A percentile compares a stretch with the other conserved stretches of the same genome.
Conservation (phyloP, 2,113 vertebrate genomes). For the Ivindomyrus marchei region DNA sequence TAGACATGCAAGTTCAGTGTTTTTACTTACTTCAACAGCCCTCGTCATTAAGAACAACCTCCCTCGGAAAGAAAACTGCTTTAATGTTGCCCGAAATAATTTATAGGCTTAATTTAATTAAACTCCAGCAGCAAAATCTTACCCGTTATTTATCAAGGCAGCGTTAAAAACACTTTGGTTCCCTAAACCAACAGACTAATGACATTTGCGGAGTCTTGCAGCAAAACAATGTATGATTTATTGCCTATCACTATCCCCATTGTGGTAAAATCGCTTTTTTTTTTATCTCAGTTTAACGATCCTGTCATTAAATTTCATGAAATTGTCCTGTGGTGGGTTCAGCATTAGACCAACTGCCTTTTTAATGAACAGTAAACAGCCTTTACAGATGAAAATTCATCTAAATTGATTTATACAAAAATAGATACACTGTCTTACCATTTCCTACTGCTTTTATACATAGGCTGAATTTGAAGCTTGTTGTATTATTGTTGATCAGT, state of each 20-base stretch:
- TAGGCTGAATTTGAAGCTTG: not conserved
- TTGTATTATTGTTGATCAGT: not conserved
- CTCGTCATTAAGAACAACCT: not conserved
- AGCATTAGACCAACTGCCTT: not conserved
- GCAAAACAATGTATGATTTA: slow-evolving; percentile 19
- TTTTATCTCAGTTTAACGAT: slow-evolving; percentile 8
- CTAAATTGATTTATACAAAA: slow-evolving; percentile 1
- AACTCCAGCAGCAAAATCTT: slow-evolving; percentile 8
- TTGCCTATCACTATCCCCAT: not conserved
- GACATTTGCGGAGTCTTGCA: not conserved
- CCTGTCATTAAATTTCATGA: slow-evolving; percentile 10
- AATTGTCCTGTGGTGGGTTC: not conserved
- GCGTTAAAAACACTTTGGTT: slow-evolving; percentile 10
- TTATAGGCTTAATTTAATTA: slow-evolving; percentile 22
- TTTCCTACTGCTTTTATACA: not conserved
- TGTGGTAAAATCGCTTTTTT: slow-evolving; percentile 3
- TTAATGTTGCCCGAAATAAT: slow-evolving; percentile 13
- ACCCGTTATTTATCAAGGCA: slow-evolving; percentile 1
- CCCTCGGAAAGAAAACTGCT: not conserved
- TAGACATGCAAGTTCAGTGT: not conserved
- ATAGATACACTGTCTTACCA: not conserved
- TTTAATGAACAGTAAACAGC: not conserved
- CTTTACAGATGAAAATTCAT: not conserved
- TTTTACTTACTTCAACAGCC: not conserved
- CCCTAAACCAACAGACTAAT: slow-evolving; percentile 4